Conservation (phyloP, 2,113 vertebrate species). For the Brachyhypopomus occidentalis region DNA sequence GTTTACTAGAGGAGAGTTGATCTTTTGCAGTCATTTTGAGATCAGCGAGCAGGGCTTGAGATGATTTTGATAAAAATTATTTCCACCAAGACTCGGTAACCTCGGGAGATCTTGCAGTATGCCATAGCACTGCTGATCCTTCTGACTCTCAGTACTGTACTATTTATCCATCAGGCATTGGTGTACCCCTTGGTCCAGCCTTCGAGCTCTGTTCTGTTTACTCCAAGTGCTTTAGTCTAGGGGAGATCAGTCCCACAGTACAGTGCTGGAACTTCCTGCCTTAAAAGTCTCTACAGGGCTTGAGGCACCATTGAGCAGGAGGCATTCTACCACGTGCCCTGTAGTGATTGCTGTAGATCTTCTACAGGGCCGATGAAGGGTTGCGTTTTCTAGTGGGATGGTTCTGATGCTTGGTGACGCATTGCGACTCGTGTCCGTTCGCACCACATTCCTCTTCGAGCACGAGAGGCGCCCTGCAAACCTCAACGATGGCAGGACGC, state of each 20-base stretch:
- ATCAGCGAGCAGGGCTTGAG: not conserved
- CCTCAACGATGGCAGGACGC: not conserved
- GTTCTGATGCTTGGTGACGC: not conserved
- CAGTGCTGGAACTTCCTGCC: constrained; percentile 23
- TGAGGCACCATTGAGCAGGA: not conserved
- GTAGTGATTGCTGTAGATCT: not conserved
- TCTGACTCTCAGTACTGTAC: constrained; percentile 21
- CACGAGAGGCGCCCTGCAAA: too few relatives aligned
- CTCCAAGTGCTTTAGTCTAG: constrained; percentile 37
- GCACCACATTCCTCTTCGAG: too few relatives aligned
- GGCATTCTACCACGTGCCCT: not conserved
- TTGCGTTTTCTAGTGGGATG: not conserved
- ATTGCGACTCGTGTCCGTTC: too few relatives aligned
- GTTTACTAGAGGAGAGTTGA: too few relatives aligned
- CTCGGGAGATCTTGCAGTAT: constrained; percentile 7
- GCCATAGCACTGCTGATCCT: not conserved
- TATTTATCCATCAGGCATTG: constrained; percentile 37
- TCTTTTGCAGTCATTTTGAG: not conserved
- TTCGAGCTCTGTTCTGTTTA: not conserved
- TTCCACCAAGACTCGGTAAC: constrained; percentile 25
- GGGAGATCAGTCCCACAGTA: constrained; percentile 12
- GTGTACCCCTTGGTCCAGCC: constrained; percentile 31
- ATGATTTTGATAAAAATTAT: not conserved
- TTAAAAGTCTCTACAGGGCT: constrained; percentile 11
- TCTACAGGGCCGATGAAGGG: not conserved